Evolutionary conservation across 2,113 vertebrate genomes (phyloP).

Genomic region (Tapirus terrestris): DNA sequence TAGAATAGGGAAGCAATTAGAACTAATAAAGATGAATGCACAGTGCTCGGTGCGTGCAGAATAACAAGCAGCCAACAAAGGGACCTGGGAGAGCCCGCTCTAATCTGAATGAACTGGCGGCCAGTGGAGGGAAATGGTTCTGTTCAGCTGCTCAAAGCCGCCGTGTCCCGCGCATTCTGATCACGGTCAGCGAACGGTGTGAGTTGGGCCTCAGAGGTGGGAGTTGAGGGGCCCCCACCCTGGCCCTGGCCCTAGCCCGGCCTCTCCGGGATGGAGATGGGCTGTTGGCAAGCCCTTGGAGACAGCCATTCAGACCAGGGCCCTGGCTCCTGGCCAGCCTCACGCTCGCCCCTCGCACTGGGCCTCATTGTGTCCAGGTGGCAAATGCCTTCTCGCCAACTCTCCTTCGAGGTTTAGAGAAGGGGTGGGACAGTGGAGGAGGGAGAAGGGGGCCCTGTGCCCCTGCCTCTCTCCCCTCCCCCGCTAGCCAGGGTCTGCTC

Average conservation of each 20-base stretch:
- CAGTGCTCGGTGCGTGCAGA: constrained; percentile 80
- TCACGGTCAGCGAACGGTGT: constrained; percentile 46
- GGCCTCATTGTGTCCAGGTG: constrained; percentile 82
- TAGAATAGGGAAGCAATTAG: constrained; percentile 91
- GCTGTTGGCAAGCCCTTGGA: constrained; percentile 70
- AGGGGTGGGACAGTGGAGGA: constrained; percentile 34
- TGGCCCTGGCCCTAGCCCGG: not conserved
- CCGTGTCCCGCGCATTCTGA: constrained; percentile 71
- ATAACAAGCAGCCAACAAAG: constrained; percentile 88
- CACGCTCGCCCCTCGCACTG: constrained; percentile 37
- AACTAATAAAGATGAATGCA: constrained; percentile 91
- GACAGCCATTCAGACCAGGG: constrained; percentile 67
- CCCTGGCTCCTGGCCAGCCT: not conserved
- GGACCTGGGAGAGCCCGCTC: constrained; percentile 79
- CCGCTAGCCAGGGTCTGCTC: not conserved
- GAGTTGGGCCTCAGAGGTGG: not conserved
- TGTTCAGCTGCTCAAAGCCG: constrained; percentile 75
- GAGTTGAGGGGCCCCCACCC: not conserved
- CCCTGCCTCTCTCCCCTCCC: not conserved
- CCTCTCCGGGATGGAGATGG: constrained; percentile 58
- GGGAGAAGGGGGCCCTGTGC: constrained; percentile 3
- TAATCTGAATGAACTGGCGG: constrained; percentile 83
- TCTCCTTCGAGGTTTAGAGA: constrained; percentile 62
- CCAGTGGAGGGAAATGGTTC: constrained; percentile 71
- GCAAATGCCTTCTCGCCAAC: constrained; percentile 76